These are phyloP conservation scores for Gnathonemus longibarbis DNA, from an alignment of 2,113 vertebrate genomes.

Conservation along the genomic window DNA sequence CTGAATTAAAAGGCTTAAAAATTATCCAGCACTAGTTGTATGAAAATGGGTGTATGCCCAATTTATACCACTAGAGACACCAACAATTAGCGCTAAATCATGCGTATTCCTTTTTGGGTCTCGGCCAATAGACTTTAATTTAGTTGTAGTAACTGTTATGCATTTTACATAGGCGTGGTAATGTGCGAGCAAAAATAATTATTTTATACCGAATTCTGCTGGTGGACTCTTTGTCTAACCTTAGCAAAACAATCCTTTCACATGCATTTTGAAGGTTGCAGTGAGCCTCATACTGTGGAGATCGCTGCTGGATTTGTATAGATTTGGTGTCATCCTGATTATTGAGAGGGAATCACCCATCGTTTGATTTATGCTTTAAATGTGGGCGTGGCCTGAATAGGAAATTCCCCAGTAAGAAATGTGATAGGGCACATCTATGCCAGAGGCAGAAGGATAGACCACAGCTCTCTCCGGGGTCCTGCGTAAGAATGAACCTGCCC, in stretches of 20 bases:
- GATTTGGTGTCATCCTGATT: slow-evolving; percentile 20
- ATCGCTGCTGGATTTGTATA: neutral
- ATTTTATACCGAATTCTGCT: neutral
- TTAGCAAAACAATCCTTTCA: neutral
- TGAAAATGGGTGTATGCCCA: neutral
- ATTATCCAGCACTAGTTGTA: neutral
- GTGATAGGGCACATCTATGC: slow-evolving; percentile 42
- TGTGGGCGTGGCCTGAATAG: slow-evolving; percentile 51
- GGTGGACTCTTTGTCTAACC: neutral
- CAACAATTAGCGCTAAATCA: neutral
- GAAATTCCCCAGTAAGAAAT: slow-evolving; percentile 59
- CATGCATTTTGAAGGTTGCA: neutral
- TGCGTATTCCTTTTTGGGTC: neutral
- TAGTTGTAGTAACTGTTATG: neutral
- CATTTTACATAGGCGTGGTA: neutral
- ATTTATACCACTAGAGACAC: neutral
- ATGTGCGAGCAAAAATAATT: neutral
- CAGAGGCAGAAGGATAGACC: slow-evolving; percentile 15
- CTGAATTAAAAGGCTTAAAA: neutral
- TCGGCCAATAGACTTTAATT: neutral
- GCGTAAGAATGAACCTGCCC: neutral
- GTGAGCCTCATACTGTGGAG: neutral
- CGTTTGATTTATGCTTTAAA: slow-evolving; percentile 55
- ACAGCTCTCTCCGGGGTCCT: neutral
- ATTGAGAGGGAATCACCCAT: slow-evolving; percentile 39